Percentiles rank a stretch among this genome's conserved stretches.
Conservation (phyloP, 2,888 invertebrate species). For the Choristoneura rosaceana region DNA sequence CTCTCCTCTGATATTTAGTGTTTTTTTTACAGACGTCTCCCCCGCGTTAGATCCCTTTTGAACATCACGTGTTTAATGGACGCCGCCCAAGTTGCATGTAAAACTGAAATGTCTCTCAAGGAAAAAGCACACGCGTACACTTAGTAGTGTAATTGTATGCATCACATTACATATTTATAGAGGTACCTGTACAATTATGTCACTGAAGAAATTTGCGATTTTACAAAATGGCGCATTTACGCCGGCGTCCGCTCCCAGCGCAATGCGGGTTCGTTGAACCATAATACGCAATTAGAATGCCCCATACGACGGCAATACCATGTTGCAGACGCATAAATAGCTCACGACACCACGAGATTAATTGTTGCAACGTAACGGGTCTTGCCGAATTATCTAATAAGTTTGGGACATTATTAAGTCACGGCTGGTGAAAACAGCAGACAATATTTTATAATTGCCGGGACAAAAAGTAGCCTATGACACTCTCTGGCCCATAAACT, state of each 20-base stretch:
- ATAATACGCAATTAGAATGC: constrained; percentile 84
- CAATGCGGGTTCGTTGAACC: constrained; percentile 76
- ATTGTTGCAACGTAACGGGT: constrained; percentile 55
- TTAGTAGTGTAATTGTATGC: too few species aligned
- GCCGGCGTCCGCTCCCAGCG: constrained; percentile 63
- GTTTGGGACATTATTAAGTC: not conserved
- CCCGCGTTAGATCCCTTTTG: too few species aligned
- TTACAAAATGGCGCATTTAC: constrained; percentile 71
- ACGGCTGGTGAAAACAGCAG: not conserved
- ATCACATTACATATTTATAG: not conserved
- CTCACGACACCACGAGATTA: constrained; percentile 73
- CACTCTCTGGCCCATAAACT: too few species aligned
- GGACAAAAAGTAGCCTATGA: too few species aligned
- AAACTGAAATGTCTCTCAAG: too few species aligned
- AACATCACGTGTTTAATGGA: too few species aligned
- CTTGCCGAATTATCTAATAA: constrained; percentile 27
- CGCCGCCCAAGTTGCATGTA: too few species aligned
- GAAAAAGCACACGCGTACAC: too few species aligned
- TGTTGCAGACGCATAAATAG: constrained; percentile 78
- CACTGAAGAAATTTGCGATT: constrained; percentile 58
- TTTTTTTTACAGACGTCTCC: too few species aligned
- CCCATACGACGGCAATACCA: constrained; percentile 74
- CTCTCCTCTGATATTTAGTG: too few species aligned
- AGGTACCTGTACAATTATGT: not conserved
- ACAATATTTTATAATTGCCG: not conserved